Evolutionary conservation across 1,140 invertebrate species (phyloP).

Genomic region (Leptoteleia sp.): DNA sequence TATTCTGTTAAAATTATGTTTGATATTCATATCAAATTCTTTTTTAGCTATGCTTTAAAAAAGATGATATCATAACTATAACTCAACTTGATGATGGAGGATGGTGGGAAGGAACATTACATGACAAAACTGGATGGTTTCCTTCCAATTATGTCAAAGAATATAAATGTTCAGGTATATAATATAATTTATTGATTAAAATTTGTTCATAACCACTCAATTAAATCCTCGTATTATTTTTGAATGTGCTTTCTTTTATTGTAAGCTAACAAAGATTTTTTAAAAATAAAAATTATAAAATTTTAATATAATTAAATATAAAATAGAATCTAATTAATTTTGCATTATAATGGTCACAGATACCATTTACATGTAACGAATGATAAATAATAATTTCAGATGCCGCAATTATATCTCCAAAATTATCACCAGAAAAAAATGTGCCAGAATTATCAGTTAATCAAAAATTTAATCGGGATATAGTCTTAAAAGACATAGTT

Average conservation of each 20-base stretch:
- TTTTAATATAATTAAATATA: too few species aligned
- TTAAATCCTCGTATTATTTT: too few species aligned
- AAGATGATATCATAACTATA: conserved; percentile 97
- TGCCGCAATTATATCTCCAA: conserved; percentile 79
- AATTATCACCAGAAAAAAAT: conserved; percentile 85
- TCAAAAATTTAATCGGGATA: conserved; percentile 86
- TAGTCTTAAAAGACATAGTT: conserved; percentile 95
- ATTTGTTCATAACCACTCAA: conserved; percentile 1
- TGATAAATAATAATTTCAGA: too few species aligned
- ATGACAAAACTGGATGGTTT: conserved; percentile 98
- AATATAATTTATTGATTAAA: background rate
- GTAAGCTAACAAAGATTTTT: too few species aligned
- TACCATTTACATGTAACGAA: too few species aligned
- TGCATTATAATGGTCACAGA: too few species aligned
- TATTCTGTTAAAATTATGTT: too few species aligned
- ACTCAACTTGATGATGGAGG: conserved; percentile 94
- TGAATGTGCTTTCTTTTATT: too few species aligned
- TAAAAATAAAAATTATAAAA: too few species aligned
- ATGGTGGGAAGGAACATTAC: conserved; percentile 98
- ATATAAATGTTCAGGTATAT: conserved; percentile 83
- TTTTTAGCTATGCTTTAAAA: conserved; percentile 94
- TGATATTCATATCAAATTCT: too few species aligned
- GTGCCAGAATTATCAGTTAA: conserved; percentile 80
- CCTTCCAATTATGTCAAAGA: conserved; percentile 98
- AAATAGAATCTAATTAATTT: too few species aligned